Evolutionary conservation across 1,140 invertebrate genomes (phyloP).

Genomic region (Diorhabda elongata): DNA sequence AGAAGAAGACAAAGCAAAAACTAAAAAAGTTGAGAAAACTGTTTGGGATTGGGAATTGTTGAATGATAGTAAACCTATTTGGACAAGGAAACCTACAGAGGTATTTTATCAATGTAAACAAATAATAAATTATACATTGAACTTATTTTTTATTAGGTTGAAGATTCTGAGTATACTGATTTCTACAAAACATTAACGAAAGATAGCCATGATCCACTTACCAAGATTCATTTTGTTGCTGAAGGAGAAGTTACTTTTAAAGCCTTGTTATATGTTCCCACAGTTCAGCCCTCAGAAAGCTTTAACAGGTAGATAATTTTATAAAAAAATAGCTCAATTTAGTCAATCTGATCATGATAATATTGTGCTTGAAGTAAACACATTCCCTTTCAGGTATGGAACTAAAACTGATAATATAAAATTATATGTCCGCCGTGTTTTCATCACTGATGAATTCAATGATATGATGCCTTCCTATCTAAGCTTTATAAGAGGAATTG

Average conservation of each 20-base stretch:
- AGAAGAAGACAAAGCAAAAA: constrained; percentile 81
- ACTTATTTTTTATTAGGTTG: constrained; percentile 19
- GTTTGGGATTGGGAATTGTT: constrained; percentile 97
- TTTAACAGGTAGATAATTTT: constrained; percentile 63
- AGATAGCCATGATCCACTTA: constrained; percentile 80
- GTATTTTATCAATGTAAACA: constrained; percentile 48
- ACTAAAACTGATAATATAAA: constrained; percentile 94
- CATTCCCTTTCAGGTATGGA: constrained; percentile 67
- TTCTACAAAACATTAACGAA: constrained; percentile 95
- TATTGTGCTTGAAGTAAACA: neutral
- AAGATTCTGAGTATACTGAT: constrained; percentile 84
- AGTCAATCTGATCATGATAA: too few relatives aligned
- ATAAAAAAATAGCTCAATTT: neutral
- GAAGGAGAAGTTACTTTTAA: constrained; percentile 99
- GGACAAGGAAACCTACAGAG: constrained; percentile 88
- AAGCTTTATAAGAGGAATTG: constrained; percentile 90
- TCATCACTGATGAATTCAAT: constrained; percentile 99
- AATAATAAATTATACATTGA: too few relatives aligned
- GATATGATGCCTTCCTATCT: constrained; percentile 99
- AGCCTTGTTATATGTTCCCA: constrained; percentile 89
- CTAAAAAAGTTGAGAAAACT: constrained; percentile 89
- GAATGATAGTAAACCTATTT: constrained; percentile 96
- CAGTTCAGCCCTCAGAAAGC: constrained; percentile 82
- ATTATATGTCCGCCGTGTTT: constrained; percentile 93
- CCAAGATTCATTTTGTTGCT: constrained; percentile 93